A percentile compares a stretch with the other conserved stretches of the same genome.
These are phyloP conservation scores for Psilopogon haemacephalus DNA, from an alignment of 2,113 vertebrate genomes.

Conservation along the genomic window DNA sequence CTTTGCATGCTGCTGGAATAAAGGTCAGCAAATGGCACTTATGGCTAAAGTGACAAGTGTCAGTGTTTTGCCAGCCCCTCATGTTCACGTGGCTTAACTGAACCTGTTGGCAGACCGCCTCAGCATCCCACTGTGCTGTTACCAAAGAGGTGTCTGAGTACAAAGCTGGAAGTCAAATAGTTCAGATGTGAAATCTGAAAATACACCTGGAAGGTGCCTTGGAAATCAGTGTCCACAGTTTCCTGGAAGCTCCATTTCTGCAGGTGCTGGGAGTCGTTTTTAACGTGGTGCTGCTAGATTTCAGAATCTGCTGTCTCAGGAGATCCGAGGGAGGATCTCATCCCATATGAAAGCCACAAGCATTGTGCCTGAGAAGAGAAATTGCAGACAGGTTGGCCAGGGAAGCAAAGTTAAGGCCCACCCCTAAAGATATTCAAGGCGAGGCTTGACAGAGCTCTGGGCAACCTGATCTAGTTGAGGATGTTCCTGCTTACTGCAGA, in stretches of 20 bases:
- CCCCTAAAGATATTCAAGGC: too few species aligned
- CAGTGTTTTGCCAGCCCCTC: constrained; percentile 1
- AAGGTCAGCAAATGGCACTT: constrained; percentile 40
- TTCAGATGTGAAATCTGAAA: not conserved
- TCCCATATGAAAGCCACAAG: constrained; percentile 59
- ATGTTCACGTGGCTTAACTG: not conserved
- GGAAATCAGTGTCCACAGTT: not conserved
- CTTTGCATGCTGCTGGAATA: not conserved
- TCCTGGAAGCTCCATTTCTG: not conserved
- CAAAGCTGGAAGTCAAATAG: not conserved
- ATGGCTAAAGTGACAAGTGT: constrained; percentile 34
- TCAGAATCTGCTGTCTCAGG: not conserved
- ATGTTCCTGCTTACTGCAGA: too few species aligned
- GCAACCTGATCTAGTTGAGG: too few species aligned
- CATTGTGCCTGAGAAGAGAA: constrained; percentile 55
- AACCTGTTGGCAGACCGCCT: not conserved
- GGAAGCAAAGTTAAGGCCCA: too few species aligned
- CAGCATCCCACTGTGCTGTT: not conserved
- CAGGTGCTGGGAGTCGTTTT: not conserved
- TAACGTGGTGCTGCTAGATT: not conserved
- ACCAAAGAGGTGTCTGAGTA: not conserved
- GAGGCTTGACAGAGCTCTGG: too few species aligned
- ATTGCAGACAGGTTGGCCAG: not conserved
- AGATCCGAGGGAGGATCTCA: constrained; percentile 38
- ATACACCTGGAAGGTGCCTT: not conserved